Evolutionary conservation across 2,888 invertebrate species (phyloP).

Genomic region (Pollenia amentaria): DNA sequence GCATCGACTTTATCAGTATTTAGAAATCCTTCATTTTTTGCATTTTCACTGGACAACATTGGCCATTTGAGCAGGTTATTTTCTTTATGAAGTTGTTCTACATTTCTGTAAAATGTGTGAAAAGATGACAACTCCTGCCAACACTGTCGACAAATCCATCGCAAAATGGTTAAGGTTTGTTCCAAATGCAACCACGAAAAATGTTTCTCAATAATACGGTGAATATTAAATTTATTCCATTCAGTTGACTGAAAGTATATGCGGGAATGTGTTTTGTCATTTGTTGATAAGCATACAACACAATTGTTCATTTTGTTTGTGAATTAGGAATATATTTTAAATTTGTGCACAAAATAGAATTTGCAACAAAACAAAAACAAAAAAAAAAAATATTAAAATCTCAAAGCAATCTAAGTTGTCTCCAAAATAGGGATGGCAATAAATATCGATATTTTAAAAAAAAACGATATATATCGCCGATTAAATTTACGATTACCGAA

Average conservation of each 20-base stretch:
- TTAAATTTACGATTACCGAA: too few species aligned
- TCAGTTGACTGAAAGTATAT: constrained; percentile 28
- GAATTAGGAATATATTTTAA: background rate
- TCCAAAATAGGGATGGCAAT: too few species aligned
- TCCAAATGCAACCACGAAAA: constrained; percentile 62
- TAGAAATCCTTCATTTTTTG: background rate
- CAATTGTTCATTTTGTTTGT: constrained; percentile 40
- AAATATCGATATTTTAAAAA: too few species aligned
- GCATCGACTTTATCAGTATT: too few species aligned
- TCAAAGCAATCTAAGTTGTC: too few species aligned
- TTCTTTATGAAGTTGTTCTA: constrained; percentile 25
- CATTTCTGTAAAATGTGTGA: constrained; percentile 51
- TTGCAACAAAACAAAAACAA: too few species aligned
- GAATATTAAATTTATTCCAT: constrained; percentile 42
- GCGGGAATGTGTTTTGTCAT: constrained; percentile 9
- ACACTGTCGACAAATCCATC: constrained; percentile 61
- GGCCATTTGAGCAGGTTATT: background rate
- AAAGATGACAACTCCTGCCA: constrained; percentile 54
- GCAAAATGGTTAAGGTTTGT: background rate
- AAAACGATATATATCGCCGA: too few species aligned
- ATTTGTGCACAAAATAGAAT: background rate
- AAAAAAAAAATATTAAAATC: too few species aligned
- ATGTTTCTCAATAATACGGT: constrained; percentile 61
- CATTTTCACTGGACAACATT: background rate
- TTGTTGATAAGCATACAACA: constrained; percentile 49